Evolutionary conservation across 2,888 invertebrate genomes (phyloP).

Genomic region (Thymelicus lineola): DNA sequence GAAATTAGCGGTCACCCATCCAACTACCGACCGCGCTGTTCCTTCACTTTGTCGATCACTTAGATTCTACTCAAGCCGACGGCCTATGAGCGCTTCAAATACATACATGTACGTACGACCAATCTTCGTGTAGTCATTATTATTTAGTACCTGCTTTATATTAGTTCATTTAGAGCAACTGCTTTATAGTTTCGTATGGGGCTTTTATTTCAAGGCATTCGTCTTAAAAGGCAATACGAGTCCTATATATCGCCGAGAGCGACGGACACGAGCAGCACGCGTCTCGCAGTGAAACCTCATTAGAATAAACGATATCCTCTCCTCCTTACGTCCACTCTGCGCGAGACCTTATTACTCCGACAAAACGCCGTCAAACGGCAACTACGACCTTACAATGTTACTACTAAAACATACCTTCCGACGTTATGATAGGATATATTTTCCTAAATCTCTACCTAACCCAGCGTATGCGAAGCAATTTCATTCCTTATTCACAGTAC

Average conservation of each 20-base stretch:
- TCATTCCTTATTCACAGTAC: conserved; percentile 53
- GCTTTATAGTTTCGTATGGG: conserved; percentile 21
- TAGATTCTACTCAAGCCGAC: too few relatives aligned
- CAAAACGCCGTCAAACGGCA: conserved; percentile 82
- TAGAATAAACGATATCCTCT: conserved; percentile 85
- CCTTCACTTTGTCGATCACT: too few relatives aligned
- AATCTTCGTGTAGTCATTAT: too few relatives aligned
- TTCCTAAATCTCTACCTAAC: conserved; percentile 46
- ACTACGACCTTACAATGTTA: conserved; percentile 50
- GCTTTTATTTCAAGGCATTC: conserved; percentile 36
- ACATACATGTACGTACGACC: too few relatives aligned
- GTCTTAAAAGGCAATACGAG: conserved; percentile 51
- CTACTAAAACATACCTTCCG: conserved; percentile 55
- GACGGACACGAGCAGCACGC: conserved; percentile 62
- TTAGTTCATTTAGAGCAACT: conserved; percentile 9
- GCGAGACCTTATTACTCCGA: conserved; percentile 83
- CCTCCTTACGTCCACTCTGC: conserved; percentile 82
- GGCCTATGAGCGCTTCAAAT: too few relatives aligned
- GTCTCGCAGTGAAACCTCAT: conserved; percentile 74
- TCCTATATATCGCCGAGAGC: conserved; percentile 46
- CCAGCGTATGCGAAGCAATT: conserved; percentile 49
- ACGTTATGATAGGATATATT: conserved; percentile 51
- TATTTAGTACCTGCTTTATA: neutral
- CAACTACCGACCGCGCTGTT: too few relatives aligned
- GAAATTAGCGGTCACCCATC: too few relatives aligned